Percentiles rank a stretch among this genome's conserved stretches.
These are phyloP conservation scores for Lasius platythorax DNA, from an alignment of 2,888 invertebrate genomes.

Conservation along the genomic window DNA sequence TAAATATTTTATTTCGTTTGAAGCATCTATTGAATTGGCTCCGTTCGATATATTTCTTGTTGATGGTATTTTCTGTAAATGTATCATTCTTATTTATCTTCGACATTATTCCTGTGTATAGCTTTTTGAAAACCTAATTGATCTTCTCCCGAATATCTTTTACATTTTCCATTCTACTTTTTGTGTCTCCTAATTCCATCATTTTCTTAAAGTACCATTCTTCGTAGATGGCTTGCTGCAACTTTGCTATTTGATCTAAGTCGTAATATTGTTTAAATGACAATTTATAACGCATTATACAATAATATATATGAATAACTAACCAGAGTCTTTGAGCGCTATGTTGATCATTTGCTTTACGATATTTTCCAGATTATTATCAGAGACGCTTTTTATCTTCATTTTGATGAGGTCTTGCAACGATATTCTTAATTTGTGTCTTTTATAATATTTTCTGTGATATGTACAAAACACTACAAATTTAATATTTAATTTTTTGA, in stretches of 20 bases:
- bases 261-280: slow-evolving; percentile 6
- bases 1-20: not conserved
- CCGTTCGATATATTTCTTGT: not conserved
- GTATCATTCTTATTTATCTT: not conserved
- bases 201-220: slow-evolving; percentile 65
- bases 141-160: not conserved
- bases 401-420: not conserved
- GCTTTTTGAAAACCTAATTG: not conserved
- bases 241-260: slow-evolving; percentile 66
- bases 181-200: slow-evolving; percentile 29
- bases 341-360: slow-evolving; percentile 68
- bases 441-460: not conserved
- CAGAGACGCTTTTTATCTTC: slow-evolving; percentile 70
- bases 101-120: not conserved
- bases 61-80: not conserved
- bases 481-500: slow-evolving; percentile 1
- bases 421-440: not conserved
- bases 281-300: not conserved
- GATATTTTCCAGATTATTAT: slow-evolving; percentile 70
- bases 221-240: slow-evolving; percentile 66
- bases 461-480: not conserved
- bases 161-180: not conserved
- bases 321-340: slow-evolving; percentile 67
- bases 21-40: not conserved
- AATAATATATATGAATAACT: slow-evolving; percentile 29